Evolutionary conservation across 2,113 vertebrate genomes (phyloP).

Genomic region (Acanthisitta chloris): DNA sequence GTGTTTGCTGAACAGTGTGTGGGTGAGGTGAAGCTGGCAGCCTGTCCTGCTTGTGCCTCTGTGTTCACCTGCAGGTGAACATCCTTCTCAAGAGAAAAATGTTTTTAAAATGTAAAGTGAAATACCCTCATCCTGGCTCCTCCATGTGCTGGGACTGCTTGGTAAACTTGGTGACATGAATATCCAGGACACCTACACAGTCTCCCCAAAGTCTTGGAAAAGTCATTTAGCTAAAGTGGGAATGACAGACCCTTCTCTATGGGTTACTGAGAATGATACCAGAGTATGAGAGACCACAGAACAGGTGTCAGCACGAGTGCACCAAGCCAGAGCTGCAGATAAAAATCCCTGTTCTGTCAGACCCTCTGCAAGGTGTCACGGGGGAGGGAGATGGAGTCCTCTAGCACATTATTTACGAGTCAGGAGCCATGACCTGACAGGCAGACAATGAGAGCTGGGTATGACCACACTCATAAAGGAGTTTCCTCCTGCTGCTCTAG

Average conservation of each 20-base stretch:
- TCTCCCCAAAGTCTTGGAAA: background rate
- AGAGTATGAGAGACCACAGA: background rate
- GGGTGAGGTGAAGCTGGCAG: background rate
- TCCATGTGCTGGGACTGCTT: background rate
- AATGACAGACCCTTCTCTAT: background rate
- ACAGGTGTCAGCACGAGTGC: background rate
- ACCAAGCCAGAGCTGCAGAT: background rate
- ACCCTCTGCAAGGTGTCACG: background rate
- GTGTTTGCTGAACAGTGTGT: background rate
- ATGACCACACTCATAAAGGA: background rate
- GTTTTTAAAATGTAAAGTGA: background rate
- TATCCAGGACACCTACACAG: background rate
- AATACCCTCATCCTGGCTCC: background rate
- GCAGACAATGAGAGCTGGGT: accelerated
- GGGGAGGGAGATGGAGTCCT: background rate
- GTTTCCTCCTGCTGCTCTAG: background rate
- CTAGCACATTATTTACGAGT: background rate
- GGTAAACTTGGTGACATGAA: background rate
- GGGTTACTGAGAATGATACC: background rate
- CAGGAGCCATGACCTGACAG: accelerated
- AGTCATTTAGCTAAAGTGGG: background rate
- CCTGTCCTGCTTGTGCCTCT: background rate
- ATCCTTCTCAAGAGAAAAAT: background rate
- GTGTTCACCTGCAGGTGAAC: background rate
- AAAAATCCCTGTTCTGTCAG: background rate